Base-by-base conservation (phyloP, 2,888 invertebrate genomes). In the Hydriomena furcata region DNA sequence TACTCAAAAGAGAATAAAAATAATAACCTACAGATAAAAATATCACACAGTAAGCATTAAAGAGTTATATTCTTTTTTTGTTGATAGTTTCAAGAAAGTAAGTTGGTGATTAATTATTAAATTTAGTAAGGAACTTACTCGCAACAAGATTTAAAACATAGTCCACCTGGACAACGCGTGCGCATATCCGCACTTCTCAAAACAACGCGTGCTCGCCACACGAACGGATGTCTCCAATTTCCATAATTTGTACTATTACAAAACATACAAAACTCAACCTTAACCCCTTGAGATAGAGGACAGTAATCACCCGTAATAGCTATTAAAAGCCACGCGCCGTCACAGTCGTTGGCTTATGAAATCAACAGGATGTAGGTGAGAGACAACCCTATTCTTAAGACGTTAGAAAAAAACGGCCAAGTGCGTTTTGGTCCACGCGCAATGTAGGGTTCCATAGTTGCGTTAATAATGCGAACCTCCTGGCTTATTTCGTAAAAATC, bases 221-320 rank as follows among this genome's bases (percentile, higher is more conserved):
- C 82, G 89, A 85, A 63, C 86, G 89, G 89, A 88, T 78, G 80
- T 82, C 66, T 71, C 68, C 72, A 72, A 86, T 88, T 85, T 81
- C 79, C 76, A 76, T 76, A 77, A 66, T 68, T n/a, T 54, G 55
- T 60, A 54, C 44, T 56, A 55, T 61, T 34, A 23, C 12, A n/a
- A 8, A 37, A 23, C 12, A 41, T 8, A 17, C 20, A 12, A 60
- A 52, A 44, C 44, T 55, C 1, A 37, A 61, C 66, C 57, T 62
- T 74, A 65, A 5, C 30, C 0, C 0, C 0, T 0, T 21, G 7
- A 0, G 0, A 2, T 54, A 61, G 68, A 50, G 51, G 37, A 36
- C 23, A 38, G 52, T 28, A 49, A 40, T 58, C 1, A 10, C 25
- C 38, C 13, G 12, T 43, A n/a, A n/a, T 17, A 38, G 11, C 31